These are phyloP conservation scores for Pandion haliaetus DNA, from an alignment of 2,113 vertebrate species.

Conservation along the genomic window DNA sequence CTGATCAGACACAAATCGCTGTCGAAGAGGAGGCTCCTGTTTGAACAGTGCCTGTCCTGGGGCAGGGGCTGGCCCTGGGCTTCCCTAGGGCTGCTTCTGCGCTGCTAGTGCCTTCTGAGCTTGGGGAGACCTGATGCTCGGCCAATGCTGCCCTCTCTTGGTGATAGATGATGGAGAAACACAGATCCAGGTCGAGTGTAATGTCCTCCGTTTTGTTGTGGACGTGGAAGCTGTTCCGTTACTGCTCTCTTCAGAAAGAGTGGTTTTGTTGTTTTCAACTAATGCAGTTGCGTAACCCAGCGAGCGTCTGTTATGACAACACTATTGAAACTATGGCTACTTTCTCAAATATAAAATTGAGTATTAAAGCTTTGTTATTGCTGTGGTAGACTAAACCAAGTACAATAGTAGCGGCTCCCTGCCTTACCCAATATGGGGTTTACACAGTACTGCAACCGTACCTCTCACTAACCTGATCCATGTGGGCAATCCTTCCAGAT, in stretches of 20 bases:
- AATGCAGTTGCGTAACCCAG: accelerated
- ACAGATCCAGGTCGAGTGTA: not conserved
- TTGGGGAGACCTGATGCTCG: not conserved
- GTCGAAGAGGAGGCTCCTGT: not conserved
- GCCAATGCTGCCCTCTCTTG: slow-evolving; percentile 50
- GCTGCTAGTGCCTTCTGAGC: not conserved
- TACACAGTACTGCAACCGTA: not conserved
- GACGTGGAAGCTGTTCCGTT: not conserved
- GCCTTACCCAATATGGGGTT: not conserved
- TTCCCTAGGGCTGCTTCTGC: not conserved
- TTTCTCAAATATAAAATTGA: not conserved
- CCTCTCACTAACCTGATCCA: not conserved
- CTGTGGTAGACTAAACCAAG: not conserved
- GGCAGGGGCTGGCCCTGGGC: not conserved
- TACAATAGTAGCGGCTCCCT: not conserved
- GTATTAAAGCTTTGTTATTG: not conserved
- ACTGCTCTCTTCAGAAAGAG: not conserved
- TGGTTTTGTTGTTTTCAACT: not conserved
- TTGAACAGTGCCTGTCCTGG: not conserved
- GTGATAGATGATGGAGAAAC: not conserved
- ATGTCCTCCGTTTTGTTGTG: not conserved
- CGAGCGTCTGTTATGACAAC: not conserved
- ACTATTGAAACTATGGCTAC: not conserved
- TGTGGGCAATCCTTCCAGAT: too few species aligned
- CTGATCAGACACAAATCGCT: not conserved